A percentile compares a stretch with the other conserved stretches of the same genome.
These are phyloP conservation scores for Nycticebus coucang DNA, from an alignment of 2,113 vertebrate genomes.

Conservation along the genomic window DNA sequence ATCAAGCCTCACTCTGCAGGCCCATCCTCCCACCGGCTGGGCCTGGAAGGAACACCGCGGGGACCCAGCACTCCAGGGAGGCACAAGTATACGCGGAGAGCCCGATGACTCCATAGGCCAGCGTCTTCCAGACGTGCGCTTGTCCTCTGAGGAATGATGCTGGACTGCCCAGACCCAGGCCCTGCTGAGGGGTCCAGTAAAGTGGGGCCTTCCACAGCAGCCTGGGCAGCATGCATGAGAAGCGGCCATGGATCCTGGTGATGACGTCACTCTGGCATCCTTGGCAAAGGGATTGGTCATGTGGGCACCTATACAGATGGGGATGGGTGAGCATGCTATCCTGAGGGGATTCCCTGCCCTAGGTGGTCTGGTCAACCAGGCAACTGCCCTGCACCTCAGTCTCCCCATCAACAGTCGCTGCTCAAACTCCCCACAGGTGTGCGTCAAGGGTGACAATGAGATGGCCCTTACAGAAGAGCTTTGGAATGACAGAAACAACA, in stretches of 20 bases:
- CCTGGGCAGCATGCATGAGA: neutral
- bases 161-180: too few species aligned
- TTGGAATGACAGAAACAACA: neutral
- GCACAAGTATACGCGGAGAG: accelerated
- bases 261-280: neutral
- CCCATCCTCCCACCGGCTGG: too few species aligned
- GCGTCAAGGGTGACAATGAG: accelerated
- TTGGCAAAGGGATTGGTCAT: accelerated
- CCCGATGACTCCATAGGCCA: accelerated
- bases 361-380: neutral
- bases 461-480: neutral
- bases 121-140: accelerated
- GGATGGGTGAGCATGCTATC: accelerated
- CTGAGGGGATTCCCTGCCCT: too few species aligned
- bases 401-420: neutral
- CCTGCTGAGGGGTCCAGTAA: neutral
- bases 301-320: accelerated
- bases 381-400: accelerated
- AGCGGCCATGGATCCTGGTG: neutral
- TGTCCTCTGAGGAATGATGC: neutral
- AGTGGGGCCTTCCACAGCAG: neutral
- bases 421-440: accelerated
- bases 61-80: neutral
- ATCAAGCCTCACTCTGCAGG: accelerated
- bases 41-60: accelerated